Evolutionary conservation across 2,113 vertebrate genomes (phyloP).

Genomic region (Dascyllus trimaculatus): DNA sequence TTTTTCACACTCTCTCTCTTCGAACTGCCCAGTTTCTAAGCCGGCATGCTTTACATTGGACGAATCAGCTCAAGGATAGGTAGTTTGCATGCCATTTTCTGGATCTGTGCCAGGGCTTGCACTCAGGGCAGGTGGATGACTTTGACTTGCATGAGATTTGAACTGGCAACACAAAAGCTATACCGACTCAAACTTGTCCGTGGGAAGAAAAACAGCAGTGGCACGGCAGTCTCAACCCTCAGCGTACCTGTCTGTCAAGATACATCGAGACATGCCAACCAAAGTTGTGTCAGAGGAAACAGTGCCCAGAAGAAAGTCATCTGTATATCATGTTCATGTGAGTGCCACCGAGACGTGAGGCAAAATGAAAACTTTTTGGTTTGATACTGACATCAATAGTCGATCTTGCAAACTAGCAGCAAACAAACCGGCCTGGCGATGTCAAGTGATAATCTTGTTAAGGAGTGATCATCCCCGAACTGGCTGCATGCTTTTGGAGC

Average conservation of each 20-base stretch:
- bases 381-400: slow-evolving; percentile 42
- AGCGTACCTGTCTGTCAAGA: slow-evolving; percentile 67
- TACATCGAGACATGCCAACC: slow-evolving; percentile 54
- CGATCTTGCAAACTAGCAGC: slow-evolving; percentile 6
- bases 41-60: slow-evolving; percentile 29
- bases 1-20: background rate
- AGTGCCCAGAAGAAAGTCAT: slow-evolving; percentile 60
- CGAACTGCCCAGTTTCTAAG: background rate
- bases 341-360: slow-evolving; percentile 40
- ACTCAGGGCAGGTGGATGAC: slow-evolving; percentile 42
- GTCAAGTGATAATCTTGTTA: slow-evolving; percentile 52
- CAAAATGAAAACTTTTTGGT: slow-evolving; percentile 45
- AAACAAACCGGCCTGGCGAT: slow-evolving; percentile 42
- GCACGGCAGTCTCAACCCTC: slow-evolving; percentile 48
- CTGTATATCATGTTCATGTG: slow-evolving; percentile 45
- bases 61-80: slow-evolving; percentile 15
- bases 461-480: slow-evolving; percentile 49
- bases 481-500: slow-evolving; percentile 45
- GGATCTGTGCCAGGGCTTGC: slow-evolving; percentile 37
- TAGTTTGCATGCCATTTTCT: slow-evolving; percentile 26
- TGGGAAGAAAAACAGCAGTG: slow-evolving; percentile 45
- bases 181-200: slow-evolving; percentile 27
- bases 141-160: slow-evolving; percentile 59
- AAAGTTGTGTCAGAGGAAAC: slow-evolving; percentile 47
- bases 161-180: slow-evolving; percentile 59